Percentiles rank a stretch among this genome's conserved stretches.
Conservation (phyloP, 1,140 invertebrate species). For the Helicoverpa zea region DNA sequence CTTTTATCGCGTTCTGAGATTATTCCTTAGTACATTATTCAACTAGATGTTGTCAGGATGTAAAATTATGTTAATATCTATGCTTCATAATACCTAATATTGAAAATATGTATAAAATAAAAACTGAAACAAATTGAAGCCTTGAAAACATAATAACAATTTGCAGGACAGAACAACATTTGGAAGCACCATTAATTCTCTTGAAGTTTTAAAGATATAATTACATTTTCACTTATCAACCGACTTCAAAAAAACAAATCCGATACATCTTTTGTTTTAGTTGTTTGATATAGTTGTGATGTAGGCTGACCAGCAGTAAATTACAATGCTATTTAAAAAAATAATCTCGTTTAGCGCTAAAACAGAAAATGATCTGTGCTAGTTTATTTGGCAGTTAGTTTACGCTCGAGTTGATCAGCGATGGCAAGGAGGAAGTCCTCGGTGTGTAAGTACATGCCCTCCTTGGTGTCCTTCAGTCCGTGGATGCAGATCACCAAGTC, state of each 20-base stretch:
- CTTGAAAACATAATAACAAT: too few relatives aligned
- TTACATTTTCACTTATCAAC: too few relatives aligned
- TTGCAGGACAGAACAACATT: too few relatives aligned
- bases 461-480: slow-evolving; percentile 91
- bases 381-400: slow-evolving; percentile 75
- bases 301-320: slow-evolving; percentile 12
- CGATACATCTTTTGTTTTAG: too few relatives aligned
- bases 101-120: too few relatives aligned
- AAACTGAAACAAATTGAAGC: too few relatives aligned
- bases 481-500: slow-evolving; percentile 96
- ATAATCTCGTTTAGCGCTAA: slow-evolving; percentile 2
- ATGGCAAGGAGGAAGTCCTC: slow-evolving; percentile 95
- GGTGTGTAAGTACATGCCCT: slow-evolving; percentile 94
- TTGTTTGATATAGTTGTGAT: too few relatives aligned
- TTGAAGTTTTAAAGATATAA: too few relatives aligned
- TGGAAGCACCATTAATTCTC: too few relatives aligned
- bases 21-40: not conserved
- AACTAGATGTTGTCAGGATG: not conserved
- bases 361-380: slow-evolving; percentile 32
- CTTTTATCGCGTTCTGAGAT: slow-evolving; percentile 3
- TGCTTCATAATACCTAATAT: too few relatives aligned
- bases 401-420: slow-evolving; percentile 90
- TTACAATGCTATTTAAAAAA: not conserved
- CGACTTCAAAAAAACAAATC: too few relatives aligned
- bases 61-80: too few relatives aligned